These are phyloP conservation scores for Drosophila navojoa DNA, from an alignment of 1,140 invertebrate species.

Conservation along the genomic window DNA sequence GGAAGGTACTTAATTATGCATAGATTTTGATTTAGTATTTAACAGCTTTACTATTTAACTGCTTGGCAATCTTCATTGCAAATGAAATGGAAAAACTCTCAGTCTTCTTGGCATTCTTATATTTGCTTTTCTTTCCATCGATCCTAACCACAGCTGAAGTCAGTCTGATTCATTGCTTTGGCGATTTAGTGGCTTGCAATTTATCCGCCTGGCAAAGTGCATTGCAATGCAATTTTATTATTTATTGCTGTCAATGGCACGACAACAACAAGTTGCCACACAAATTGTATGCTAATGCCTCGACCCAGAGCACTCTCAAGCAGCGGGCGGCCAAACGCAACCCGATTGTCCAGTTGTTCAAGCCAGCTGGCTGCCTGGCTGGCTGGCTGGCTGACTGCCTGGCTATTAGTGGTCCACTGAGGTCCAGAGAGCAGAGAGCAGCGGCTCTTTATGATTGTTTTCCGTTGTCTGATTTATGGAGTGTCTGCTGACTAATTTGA, in stretches of 20 bases:
- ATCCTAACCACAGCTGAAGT: too few species aligned
- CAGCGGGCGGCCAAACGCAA: constrained; percentile 36
- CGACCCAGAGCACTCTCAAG: constrained; percentile 23
- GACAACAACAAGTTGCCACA: constrained; percentile 45
- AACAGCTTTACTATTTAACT: too few species aligned
- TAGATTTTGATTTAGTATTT: too few species aligned
- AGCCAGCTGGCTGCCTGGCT: neutral
- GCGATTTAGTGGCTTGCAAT: too few species aligned
- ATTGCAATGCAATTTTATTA: constrained; percentile 53
- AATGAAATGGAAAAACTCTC: too few species aligned
- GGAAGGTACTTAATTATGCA: too few species aligned
- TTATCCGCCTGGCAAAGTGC: constrained; percentile 24
- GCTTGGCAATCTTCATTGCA: neutral
- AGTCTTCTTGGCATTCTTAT: neutral
- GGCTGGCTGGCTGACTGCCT: too few species aligned
- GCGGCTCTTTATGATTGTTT: constrained; percentile 50
- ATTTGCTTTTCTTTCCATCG: too few species aligned
- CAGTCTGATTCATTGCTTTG: too few species aligned
- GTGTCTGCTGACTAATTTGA: constrained; percentile 78
- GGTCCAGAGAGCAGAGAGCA: neutral
- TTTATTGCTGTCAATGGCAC: constrained; percentile 61
- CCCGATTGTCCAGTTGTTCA: constrained; percentile 48
- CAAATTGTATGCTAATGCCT: constrained; percentile 63
- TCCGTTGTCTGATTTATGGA: constrained; percentile 74
- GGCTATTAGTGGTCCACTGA: too few species aligned